phyloP scores from a whole-genome alignment of 2,113 vertebrate species.

The Brienomyrus brachyistius region DNA sequence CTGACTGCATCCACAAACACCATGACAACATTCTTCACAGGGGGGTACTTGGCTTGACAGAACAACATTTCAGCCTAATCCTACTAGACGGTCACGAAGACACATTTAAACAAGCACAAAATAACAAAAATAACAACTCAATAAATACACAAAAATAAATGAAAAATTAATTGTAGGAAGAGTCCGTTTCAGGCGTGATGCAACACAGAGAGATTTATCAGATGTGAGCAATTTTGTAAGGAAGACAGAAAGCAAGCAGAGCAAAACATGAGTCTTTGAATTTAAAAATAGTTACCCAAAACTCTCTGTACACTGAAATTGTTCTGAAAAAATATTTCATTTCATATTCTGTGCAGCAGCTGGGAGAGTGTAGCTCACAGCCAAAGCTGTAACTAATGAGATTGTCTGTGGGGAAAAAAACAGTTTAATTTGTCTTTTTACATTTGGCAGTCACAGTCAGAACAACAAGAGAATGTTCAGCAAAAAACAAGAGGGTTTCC shows the following conservation, averaged over 20 bases:
- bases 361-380: background rate
- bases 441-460: background rate
- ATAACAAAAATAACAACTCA: background rate
- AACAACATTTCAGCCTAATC: background rate
- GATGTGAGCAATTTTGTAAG: background rate
- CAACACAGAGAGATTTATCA: background rate
- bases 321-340: background rate
- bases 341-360: background rate
- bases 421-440: background rate
- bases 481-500: background rate
- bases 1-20: background rate
- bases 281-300: background rate
- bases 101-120: background rate
- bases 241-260: background rate
- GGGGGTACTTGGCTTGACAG: background rate
- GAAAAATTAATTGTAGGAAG: background rate
- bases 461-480: background rate
- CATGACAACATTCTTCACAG: background rate
- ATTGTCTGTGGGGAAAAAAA: constrained; percentile 6
- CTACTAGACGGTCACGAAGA: background rate
- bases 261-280: background rate
- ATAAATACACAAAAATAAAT: background rate
- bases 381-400: constrained; percentile 2
- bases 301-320: background rate
- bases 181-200: background rate